Percentiles rank a stretch among this genome's conserved stretches.
Conservation (phyloP, 1,140 invertebrate species). For the Drosophila sp. region DNA sequence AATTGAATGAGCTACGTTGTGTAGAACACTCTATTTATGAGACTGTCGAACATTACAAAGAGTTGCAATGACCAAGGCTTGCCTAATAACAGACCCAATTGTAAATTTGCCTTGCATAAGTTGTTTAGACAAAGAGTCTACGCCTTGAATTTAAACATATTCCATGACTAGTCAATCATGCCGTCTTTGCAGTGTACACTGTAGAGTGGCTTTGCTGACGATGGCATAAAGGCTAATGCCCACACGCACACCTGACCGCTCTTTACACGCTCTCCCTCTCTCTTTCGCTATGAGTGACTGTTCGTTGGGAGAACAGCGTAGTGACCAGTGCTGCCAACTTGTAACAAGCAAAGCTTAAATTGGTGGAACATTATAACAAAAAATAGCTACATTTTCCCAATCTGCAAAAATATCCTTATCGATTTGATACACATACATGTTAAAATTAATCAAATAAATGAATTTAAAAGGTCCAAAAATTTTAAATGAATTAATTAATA, state of each 20-base stretch:
- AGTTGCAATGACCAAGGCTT: neutral
- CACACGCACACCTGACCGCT: conserved; percentile 38
- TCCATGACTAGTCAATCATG: conserved; percentile 8
- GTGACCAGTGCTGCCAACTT: neutral
- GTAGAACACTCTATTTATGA: neutral
- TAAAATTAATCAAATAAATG: too few relatives aligned
- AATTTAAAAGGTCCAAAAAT: too few relatives aligned
- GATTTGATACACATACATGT: too few relatives aligned
- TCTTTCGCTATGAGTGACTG: neutral
- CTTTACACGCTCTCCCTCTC: conserved; percentile 3
- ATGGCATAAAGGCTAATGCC: conserved; percentile 36
- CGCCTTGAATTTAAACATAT: neutral
- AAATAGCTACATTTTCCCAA: too few relatives aligned
- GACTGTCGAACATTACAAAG: too few relatives aligned
- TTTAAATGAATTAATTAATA: too few relatives aligned
- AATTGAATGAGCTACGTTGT: conserved; percentile 21
- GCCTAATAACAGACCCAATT: neutral
- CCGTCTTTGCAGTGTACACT: conserved; percentile 20
- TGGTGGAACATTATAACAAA: too few relatives aligned
- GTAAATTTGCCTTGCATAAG: neutral
- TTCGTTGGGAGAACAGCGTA: conserved; percentile 10
- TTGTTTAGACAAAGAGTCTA: neutral
- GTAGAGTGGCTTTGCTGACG: conserved; percentile 43
- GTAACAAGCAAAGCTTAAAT: too few relatives aligned
- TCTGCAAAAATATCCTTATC: too few relatives aligned